phyloP scores from a whole-genome alignment of 2,113 vertebrate species.

The Gnathonemus longibarbis region DNA sequence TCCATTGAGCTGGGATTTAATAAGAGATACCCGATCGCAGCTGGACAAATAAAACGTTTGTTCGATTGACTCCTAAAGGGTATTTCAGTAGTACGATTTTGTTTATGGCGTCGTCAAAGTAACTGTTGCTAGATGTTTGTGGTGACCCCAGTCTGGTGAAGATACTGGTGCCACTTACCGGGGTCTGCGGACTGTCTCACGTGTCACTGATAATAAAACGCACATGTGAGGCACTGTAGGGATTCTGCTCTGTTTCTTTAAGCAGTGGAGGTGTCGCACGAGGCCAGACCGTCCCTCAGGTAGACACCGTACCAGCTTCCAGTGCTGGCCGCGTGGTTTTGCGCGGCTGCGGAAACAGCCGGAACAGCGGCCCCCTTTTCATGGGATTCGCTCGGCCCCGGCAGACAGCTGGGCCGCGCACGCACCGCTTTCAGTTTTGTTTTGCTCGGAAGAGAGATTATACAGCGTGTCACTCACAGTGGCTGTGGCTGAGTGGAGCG shows the following conservation, averaged over 20 bases:
- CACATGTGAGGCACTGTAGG: slow-evolving; percentile 62
- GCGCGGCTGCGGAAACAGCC: slow-evolving; percentile 23
- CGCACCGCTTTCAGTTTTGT: not conserved
- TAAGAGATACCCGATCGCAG: not conserved
- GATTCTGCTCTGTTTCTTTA: slow-evolving; percentile 66
- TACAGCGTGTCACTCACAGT: not conserved
- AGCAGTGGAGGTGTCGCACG: slow-evolving; percentile 60
- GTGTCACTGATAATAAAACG: slow-evolving; percentile 54
- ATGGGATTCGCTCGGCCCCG: not conserved
- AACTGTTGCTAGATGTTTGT: slow-evolving; percentile 43
- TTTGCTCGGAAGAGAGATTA: not conserved
- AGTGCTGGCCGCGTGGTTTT: slow-evolving; percentile 29
- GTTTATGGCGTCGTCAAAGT: slow-evolving; percentile 26
- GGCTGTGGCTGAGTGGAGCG: not conserved
- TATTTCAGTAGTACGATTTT: slow-evolving; percentile 54
- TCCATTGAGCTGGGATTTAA: not conserved
- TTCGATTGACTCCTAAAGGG: not conserved
- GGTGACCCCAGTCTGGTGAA: slow-evolving; percentile 53
- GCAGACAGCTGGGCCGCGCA: not conserved
- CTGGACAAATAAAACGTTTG: not conserved
- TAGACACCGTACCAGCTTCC: slow-evolving; percentile 24
- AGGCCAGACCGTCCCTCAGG: slow-evolving; percentile 50
- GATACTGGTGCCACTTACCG: slow-evolving; percentile 52
- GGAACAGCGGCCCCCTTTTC: slow-evolving; percentile 19
- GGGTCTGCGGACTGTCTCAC: slow-evolving; percentile 18